Percentiles rank a stretch among this genome's conserved stretches.
Conservation (phyloP, 2,888 invertebrate species). For the Himalopsyche tibetana region DNA sequence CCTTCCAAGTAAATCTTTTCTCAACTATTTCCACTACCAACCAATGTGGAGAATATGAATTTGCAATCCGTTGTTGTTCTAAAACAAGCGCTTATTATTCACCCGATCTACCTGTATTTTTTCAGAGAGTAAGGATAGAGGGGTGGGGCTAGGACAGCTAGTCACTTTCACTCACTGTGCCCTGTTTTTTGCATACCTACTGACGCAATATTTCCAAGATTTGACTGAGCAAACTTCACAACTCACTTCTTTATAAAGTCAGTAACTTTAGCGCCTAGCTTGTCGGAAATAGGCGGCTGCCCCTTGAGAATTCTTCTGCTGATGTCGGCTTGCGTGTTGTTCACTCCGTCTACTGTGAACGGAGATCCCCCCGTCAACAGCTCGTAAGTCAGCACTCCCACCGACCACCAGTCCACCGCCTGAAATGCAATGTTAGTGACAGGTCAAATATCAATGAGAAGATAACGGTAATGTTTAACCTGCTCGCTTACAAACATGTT, state of each 20-base stretch:
- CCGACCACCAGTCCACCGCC: conserved; percentile 99
- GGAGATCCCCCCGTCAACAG: conserved; percentile 97
- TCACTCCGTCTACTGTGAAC: conserved; percentile 96
- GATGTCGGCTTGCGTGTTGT: conserved; percentile 96
- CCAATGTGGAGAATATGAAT: too few species aligned
- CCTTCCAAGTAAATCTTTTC: too few species aligned
- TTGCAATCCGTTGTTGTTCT: too few species aligned
- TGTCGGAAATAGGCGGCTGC: conserved; percentile 92
- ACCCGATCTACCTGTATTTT: too few species aligned
- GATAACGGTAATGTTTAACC: too few species aligned
- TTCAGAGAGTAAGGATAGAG: too few species aligned
- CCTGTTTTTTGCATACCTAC: background rate
- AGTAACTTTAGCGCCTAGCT: conserved; percentile 84
- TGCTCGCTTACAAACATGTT: too few species aligned
- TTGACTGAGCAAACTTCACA: background rate
- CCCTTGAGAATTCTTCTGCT: conserved; percentile 92
- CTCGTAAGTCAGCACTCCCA: conserved; percentile 97
- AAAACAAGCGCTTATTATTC: too few species aligned
- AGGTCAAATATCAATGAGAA: too few species aligned
- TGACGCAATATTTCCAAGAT: background rate
- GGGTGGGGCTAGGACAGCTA: background rate
- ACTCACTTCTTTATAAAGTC: conserved; percentile 80
- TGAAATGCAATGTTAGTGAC: conserved; percentile 69
- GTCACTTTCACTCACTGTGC: background rate
- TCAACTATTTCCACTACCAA: too few species aligned